phyloP scores from a whole-genome alignment of 2,888 invertebrate species.

The Agonum fuliginosum region DNA sequence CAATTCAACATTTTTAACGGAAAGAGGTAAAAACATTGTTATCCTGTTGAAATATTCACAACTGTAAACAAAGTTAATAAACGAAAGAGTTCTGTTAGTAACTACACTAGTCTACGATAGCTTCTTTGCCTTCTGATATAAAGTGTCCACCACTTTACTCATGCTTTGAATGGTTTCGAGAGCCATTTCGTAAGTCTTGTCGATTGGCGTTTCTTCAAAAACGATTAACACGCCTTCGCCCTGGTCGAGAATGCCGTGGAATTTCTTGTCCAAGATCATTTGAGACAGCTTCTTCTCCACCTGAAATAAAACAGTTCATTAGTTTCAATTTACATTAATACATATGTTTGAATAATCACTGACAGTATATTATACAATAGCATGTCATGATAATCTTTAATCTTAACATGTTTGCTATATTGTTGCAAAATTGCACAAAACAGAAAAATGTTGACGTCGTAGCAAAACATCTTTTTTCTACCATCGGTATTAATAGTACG shows the following conservation, averaged over 20 bases:
- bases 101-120: conserved; percentile 81
- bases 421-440: too few relatives aligned
- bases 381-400: too few relatives aligned
- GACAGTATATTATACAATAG: too few relatives aligned
- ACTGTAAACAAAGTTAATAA: conserved; percentile 48
- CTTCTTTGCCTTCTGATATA: conserved; percentile 99
- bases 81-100: conserved; percentile 43
- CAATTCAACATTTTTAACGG: conserved; percentile 52
- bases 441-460: too few relatives aligned
- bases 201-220: conserved; percentile 94
- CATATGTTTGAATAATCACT: too few relatives aligned
- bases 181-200: conserved; percentile 98
- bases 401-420: too few relatives aligned
- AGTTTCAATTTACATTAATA: too few relatives aligned
- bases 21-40: conserved; percentile 30
- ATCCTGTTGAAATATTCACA: conserved; percentile 28
- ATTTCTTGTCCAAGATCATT: conserved; percentile 99
- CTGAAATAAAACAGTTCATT: conserved; percentile 3
- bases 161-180: conserved; percentile 98
- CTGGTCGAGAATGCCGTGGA: conserved; percentile 98
- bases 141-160: conserved; percentile 99
- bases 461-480: too few relatives aligned
- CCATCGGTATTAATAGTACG: too few relatives aligned
- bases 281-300: conserved; percentile 99
- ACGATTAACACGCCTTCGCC: conserved; percentile 98